Evolutionary conservation across 1,140 invertebrate species (phyloP).

Genomic region (Sesamia nonagrioides): DNA sequence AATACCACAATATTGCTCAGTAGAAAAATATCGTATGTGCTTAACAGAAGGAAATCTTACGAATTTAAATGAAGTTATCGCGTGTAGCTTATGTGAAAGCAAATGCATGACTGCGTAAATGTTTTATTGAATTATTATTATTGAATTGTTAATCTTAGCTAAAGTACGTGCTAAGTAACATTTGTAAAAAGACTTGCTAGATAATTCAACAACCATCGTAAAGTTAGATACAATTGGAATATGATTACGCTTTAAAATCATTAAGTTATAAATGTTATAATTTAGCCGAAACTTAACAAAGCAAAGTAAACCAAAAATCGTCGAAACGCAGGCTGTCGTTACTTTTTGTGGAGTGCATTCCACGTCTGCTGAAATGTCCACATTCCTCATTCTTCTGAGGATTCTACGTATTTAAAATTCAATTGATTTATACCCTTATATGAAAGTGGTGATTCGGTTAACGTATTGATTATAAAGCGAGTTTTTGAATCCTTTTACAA

Average conservation of each 20-base stretch:
- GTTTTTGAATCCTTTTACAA: background rate
- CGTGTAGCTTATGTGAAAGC: background rate
- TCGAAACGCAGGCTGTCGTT: constrained; percentile 2
- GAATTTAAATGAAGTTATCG: constrained; percentile 2
- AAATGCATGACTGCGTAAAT: too few species aligned
- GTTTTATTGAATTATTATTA: too few species aligned
- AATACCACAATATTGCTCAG: background rate
- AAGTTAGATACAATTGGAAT: too few species aligned
- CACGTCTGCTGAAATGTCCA: constrained; percentile 1
- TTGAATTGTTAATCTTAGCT: too few species aligned
- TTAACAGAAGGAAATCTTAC: constrained; percentile 6
- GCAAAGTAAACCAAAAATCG: background rate
- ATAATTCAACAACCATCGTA: too few species aligned
- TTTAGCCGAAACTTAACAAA: background rate
- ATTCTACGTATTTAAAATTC: constrained; percentile 20
- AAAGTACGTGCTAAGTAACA: too few species aligned
- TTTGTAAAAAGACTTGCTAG: too few species aligned
- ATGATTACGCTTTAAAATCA: background rate
- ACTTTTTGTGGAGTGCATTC: constrained; percentile 9
- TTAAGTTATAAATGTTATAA: too few species aligned
- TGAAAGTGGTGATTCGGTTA: background rate
- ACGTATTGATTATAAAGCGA: background rate
- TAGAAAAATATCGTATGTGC: background rate
- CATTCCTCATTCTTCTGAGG: constrained; percentile 4
- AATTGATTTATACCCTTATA: constrained; percentile 25